Conservation (phyloP, 2,797 vertebrate genomes). For the Cercopithecus petaurista region DNA sequence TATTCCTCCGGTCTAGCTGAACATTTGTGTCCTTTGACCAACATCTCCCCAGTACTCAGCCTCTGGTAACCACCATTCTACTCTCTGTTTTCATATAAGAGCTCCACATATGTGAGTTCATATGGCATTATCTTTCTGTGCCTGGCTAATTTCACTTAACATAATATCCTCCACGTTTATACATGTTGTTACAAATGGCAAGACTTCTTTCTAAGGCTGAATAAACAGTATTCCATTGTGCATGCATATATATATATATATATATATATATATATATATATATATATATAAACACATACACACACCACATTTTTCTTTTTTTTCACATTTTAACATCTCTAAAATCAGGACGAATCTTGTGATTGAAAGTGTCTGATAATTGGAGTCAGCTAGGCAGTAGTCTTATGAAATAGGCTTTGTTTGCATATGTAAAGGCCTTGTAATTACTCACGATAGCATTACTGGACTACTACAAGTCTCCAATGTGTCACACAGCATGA, state of each 20-base stretch:
- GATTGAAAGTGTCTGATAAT: neutral
- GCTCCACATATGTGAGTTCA: neutral
- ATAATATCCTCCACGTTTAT: neutral
- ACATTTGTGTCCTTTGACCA: neutral
- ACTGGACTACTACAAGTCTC: neutral
- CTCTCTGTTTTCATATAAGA: neutral
- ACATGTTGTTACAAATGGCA: neutral
- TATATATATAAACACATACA: rapidly evolving
- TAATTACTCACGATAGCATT: neutral
- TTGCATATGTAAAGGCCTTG: neutral
- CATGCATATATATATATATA: neutral
- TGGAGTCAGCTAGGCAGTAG: neutral
- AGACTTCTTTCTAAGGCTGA: neutral
- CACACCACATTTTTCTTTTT: neutral
- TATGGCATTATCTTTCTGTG: neutral
- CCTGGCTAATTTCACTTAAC: neutral
- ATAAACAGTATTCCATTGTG: neutral
- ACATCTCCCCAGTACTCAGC: neutral
- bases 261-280: rapidly evolving
- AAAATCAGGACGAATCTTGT: neutral
- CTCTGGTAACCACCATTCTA: neutral
- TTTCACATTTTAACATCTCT: neutral
- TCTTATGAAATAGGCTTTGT: neutral
- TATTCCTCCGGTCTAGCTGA: neutral
- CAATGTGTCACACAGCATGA: neutral